These are phyloP conservation scores for Tretioscincus oriximinensis DNA, from an alignment of 2,113 vertebrate genomes.

Conservation along the genomic window DNA sequence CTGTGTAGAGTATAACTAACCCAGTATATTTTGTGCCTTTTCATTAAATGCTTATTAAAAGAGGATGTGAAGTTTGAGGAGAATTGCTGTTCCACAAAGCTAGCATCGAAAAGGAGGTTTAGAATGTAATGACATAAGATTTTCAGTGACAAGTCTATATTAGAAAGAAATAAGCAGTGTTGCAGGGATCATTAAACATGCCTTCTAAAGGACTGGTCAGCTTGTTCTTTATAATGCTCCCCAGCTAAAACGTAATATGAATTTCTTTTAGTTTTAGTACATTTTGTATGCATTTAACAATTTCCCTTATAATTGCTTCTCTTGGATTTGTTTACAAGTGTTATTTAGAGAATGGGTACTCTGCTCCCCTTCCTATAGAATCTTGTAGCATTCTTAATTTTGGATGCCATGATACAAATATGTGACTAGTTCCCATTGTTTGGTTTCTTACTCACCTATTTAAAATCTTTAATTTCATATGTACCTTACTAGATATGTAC, in stretches of 20 bases:
- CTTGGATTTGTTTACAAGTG: background rate
- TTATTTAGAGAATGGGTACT: background rate
- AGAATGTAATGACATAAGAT: conserved; percentile 14
- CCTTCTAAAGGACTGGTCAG: background rate
- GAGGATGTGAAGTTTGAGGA: conserved; percentile 38
- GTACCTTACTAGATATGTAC: no score
- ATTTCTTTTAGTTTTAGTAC: background rate
- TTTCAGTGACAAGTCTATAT: background rate
- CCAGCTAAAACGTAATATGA: background rate
- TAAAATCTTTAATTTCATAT: no score
- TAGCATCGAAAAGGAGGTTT: conserved; percentile 22
- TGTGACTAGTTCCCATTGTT: background rate
- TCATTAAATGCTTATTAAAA: conserved; percentile 38
- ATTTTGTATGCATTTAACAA: background rate
- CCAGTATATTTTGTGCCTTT: conserved; percentile 39
- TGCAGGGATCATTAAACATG: conserved; percentile 6
- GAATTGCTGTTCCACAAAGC: conserved; percentile 26
- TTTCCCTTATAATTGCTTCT: background rate
- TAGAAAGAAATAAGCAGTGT: background rate
- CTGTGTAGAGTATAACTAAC: conserved; percentile 46
- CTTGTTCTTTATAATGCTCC: background rate
- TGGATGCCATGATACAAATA: background rate
- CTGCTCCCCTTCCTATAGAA: background rate
- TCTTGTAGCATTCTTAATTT: background rate
- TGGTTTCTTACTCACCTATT: no score